phyloP scores from a whole-genome alignment of 2,113 vertebrate genomes.

The Neopipo cinnamomea region DNA sequence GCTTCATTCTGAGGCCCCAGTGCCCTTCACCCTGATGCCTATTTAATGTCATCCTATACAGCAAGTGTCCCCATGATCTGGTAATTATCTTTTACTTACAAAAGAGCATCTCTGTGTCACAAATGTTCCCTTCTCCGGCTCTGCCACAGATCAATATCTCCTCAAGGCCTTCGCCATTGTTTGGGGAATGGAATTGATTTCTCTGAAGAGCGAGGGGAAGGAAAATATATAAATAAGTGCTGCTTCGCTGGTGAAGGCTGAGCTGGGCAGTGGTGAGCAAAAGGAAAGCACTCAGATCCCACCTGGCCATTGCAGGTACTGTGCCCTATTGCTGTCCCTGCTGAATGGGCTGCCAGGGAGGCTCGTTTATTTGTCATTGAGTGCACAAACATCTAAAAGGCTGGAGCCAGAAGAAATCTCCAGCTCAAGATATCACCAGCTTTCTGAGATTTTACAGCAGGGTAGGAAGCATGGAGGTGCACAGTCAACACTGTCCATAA shows the following conservation, averaged over 20 bases:
- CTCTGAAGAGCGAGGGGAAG: background rate
- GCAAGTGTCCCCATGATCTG: conserved; percentile 67
- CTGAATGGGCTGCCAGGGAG: background rate
- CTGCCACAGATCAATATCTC: conserved; percentile 71
- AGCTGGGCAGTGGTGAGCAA: background rate
- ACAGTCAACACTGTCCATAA: background rate
- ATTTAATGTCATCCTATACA: conserved; percentile 71
- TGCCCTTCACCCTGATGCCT: conserved; percentile 69
- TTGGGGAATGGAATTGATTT: conserved; percentile 71
- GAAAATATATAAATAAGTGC: conserved; percentile 39
- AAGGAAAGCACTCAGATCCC: background rate
- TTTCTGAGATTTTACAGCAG: background rate
- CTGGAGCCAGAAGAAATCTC: background rate
- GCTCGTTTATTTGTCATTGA: background rate
- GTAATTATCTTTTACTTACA: conserved; percentile 75
- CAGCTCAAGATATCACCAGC: background rate
- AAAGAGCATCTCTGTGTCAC: conserved; percentile 73
- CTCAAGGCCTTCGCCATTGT: conserved; percentile 68
- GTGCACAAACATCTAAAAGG: background rate
- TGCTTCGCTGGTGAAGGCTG: background rate
- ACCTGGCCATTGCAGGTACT: background rate
- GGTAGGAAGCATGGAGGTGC: background rate
- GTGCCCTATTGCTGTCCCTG: background rate
- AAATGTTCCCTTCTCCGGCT: conserved; percentile 54
- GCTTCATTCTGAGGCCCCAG: background rate